Percentiles rank a stretch among this genome's conserved stretches.
phyloP scores from a whole-genome alignment of 2,797 vertebrate genomes.

The Phrynocephalus vlangalii region DNA sequence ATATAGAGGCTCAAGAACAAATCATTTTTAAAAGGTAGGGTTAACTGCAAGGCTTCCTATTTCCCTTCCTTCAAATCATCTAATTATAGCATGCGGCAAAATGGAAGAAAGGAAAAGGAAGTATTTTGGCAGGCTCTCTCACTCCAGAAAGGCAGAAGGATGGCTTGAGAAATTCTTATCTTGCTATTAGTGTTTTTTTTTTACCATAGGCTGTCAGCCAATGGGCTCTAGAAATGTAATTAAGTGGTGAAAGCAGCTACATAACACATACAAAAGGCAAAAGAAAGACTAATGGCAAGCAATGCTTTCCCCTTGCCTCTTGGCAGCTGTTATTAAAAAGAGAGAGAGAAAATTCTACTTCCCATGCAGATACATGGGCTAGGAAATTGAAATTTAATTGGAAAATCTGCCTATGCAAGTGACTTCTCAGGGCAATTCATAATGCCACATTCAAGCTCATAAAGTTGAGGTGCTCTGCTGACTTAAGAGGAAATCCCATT shows the following conservation, averaged over 20 bases:
- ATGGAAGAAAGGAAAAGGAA: constrained; percentile 22
- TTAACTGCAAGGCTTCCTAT: constrained; percentile 4
- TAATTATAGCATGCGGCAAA: not conserved
- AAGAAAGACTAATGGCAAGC: constrained; percentile 55
- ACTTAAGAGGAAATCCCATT: not conserved
- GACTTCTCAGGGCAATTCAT: constrained; percentile 45
- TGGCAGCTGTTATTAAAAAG: constrained; percentile 61
- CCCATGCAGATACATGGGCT: constrained; percentile 56
- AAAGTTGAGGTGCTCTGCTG: not conserved
- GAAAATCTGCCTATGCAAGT: constrained; percentile 59
- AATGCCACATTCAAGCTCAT: not conserved
- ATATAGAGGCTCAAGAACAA: constrained; percentile 3
- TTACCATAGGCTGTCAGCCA: constrained; percentile 52
- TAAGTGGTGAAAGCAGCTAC: constrained; percentile 44
- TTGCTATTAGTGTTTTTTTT: not conserved
- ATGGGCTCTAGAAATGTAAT: constrained; percentile 57
- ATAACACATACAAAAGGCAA: constrained; percentile 60
- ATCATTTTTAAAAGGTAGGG: constrained; percentile 5
- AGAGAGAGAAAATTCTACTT: constrained; percentile 59
- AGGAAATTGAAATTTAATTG: constrained; percentile 66
- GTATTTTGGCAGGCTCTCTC: constrained; percentile 23
- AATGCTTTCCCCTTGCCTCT: constrained; percentile 38
- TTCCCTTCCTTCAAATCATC: constrained; percentile 6
- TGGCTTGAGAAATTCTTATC: not conserved
- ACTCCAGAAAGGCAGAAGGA: constrained; percentile 19